Base-by-base conservation (phyloP, 2,113 vertebrate species). In the Siniperca chuatsi region DNA sequence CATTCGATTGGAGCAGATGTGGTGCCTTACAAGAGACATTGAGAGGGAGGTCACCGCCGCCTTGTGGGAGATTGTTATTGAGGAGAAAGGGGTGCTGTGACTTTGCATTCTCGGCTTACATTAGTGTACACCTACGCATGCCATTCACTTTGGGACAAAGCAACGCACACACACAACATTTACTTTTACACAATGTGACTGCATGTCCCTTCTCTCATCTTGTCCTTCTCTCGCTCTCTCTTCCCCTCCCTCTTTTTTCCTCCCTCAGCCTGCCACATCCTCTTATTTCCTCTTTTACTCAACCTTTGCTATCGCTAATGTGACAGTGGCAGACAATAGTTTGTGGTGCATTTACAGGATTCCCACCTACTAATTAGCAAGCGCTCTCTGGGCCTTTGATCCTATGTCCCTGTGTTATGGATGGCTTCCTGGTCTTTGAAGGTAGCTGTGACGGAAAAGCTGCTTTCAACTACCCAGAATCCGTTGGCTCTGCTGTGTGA, bases 281-380 rank as follows among this genome's bases (percentile, higher is more conserved):
- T 87, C 73, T 86, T 82, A 78, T 46, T 87, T 78, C 74, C 67
- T 79, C 55, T 83, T 90, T 88, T 83, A 70, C 81, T 83, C 74
- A 69, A 79, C 82, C 81, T 85, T 86, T 84, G 74, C 77, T 50
- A 67, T 90, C 72, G 0, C 82, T 88, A 85, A 90, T 87, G 80
- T 89, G 89, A 91, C 90, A 87, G 81, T 78, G 44, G 82, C 80
- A 76, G 79, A 92, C 90, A 92, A 89, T 91, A 88, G 84, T 86
- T 86, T 89, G 87, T 82, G 79, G 57, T 81, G 87, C 90, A 91
- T 94, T 92, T 92, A 92, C 79, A 88, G 83, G 84, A 82, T 89
- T 91, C 83, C 90, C 89, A 88, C 86, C 91, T 85, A 87, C 90
- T 94, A 95, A 96, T 95, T 95, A 95, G 79, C 68, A 54, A 75